Percentiles rank a stretch among this genome's conserved stretches.
These are phyloP conservation scores for Lithophane semibrunnea DNA, from an alignment of 2,888 invertebrate genomes.

Conservation along the genomic window DNA sequence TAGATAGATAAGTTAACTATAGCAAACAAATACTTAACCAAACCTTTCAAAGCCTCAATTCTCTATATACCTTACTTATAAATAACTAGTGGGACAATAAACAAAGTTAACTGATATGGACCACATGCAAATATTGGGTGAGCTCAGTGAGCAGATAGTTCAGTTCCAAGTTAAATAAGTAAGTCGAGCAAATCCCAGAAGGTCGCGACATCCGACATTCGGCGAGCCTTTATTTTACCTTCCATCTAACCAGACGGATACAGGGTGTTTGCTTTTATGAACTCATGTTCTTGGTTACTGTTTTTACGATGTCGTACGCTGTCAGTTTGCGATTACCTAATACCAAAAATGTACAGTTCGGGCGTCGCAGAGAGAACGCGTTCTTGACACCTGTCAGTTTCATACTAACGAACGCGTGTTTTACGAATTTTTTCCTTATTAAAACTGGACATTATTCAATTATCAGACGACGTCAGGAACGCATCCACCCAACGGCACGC, in stretches of 20 bases:
- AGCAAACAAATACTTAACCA: too few relatives aligned
- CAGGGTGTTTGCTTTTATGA: constrained; percentile 69
- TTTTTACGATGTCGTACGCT: neutral
- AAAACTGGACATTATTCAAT: too few relatives aligned
- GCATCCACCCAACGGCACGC: too few relatives aligned
- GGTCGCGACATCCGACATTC: constrained; percentile 88
- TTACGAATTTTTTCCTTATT: too few relatives aligned
- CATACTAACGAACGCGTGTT: too few relatives aligned
- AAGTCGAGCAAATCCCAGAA: constrained; percentile 83
- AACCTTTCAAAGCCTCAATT: neutral
- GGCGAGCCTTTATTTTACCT: constrained; percentile 87
- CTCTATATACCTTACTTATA: constrained; percentile 19
- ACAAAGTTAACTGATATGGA: constrained; percentile 54
- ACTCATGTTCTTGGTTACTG: neutral
- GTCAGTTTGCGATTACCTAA: neutral
- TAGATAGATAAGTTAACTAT: neutral
- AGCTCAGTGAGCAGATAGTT: constrained; percentile 80
- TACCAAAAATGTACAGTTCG: too few relatives aligned
- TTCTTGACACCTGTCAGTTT: too few relatives aligned
- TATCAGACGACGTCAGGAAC: too few relatives aligned
- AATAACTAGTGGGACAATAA: constrained; percentile 56
- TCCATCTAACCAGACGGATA: constrained; percentile 75
- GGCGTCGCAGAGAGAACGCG: too few relatives aligned
- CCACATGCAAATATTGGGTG: constrained; percentile 84
- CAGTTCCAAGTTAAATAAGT: constrained; percentile 85